Conservation (phyloP, 1,140 invertebrate species). For the Drosophila guanche region DNA sequence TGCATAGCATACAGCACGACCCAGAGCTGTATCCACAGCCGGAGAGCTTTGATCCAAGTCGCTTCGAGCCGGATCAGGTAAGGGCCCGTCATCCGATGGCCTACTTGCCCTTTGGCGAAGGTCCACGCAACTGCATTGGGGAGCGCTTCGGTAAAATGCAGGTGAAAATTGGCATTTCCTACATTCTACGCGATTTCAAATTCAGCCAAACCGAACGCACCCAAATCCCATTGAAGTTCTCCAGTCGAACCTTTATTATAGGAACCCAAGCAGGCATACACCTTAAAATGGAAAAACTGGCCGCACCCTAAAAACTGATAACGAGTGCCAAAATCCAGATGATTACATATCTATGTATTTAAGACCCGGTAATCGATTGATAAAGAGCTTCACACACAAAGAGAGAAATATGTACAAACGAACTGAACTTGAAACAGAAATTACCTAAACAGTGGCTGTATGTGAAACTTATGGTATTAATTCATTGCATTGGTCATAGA, state of each 20-base stretch:
- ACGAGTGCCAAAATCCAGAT: too few relatives aligned
- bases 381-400: too few relatives aligned
- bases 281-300: slow-evolving; percentile 39
- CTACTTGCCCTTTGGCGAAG: slow-evolving; percentile 85
- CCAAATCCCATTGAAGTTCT: slow-evolving; percentile 49
- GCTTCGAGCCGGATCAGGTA: slow-evolving; percentile 86
- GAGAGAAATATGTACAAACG: too few relatives aligned
- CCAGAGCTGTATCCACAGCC: slow-evolving; percentile 87
- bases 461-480: too few relatives aligned
- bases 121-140: slow-evolving; percentile 85
- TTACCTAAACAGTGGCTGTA: too few relatives aligned
- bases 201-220: slow-evolving; percentile 52
- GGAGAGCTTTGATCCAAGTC: slow-evolving; percentile 87
- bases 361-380: too few relatives aligned
- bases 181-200: slow-evolving; percentile 53
- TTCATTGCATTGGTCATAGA: too few relatives aligned
- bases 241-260: slow-evolving; percentile 46
- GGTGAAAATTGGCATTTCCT: slow-evolving; percentile 80
- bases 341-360: too few relatives aligned
- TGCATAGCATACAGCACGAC: slow-evolving; percentile 87
- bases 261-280: slow-evolving; percentile 50
- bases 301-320: neutral
- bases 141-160: slow-evolving; percentile 84
- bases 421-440: too few relatives aligned
- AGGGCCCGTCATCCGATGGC: slow-evolving; percentile 82